A percentile compares a stretch with the other conserved stretches of the same genome.
Conservation (phyloP, 2,797 vertebrate species). For the Smutsia temminckii region DNA sequence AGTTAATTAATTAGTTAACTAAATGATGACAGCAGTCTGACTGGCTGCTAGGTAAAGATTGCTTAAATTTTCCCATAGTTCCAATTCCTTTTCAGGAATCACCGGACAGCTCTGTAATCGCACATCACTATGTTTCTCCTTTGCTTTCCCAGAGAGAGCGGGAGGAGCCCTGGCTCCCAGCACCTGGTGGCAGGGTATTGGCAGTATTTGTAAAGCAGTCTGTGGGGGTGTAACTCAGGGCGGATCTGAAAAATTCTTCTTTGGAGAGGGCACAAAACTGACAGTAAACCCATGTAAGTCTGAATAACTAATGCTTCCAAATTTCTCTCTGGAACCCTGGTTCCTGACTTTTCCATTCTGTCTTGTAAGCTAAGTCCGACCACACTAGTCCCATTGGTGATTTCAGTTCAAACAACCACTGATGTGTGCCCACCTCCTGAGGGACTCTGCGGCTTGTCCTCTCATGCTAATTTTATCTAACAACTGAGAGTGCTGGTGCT, state of each 20-base stretch:
- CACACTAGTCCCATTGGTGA: not conserved
- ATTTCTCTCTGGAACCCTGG: conserved; percentile 23
- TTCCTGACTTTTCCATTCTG: not conserved
- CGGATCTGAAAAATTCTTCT: conserved; percentile 33
- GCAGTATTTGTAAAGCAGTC: conserved; percentile 72
- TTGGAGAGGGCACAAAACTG: conserved; percentile 72
- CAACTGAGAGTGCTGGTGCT: not conserved
- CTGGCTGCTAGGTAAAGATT: not conserved
- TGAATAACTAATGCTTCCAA: conserved; percentile 39
- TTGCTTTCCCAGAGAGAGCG: not conserved
- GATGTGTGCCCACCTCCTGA: accelerated
- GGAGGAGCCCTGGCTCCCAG: not conserved
- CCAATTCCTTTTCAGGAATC: conserved; percentile 6
- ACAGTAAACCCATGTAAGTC: conserved; percentile 65
- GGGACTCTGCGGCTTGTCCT: not conserved
- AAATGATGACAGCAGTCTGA: not conserved
- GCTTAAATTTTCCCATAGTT: not conserved
- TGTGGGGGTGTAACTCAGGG: conserved; percentile 52
- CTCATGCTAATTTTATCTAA: not conserved
- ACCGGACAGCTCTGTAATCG: not conserved
- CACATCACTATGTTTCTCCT: not conserved
- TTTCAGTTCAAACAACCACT: not conserved
- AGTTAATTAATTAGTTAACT: not conserved
- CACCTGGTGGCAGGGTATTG: not conserved
- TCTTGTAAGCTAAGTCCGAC: not conserved